phyloP scores from a whole-genome alignment of 2,888 invertebrate genomes.

The Junonia oenone region DNA sequence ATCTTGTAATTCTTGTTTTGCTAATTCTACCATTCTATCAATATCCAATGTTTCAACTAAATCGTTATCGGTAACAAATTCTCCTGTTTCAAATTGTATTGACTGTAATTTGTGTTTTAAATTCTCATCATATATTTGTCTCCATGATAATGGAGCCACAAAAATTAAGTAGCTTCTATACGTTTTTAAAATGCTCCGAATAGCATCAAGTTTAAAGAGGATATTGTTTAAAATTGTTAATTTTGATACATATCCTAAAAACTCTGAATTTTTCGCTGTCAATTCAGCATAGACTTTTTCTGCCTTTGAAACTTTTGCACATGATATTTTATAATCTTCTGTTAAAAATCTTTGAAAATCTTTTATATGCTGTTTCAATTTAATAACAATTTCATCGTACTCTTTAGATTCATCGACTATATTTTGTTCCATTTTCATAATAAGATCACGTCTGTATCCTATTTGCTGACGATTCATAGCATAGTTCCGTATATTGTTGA shows the following conservation, averaged over 20 bases:
- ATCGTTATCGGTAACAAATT: conserved; percentile 62
- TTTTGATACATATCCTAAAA: conserved; percentile 52
- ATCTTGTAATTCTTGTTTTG: conserved; percentile 52
- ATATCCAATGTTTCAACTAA: conserved; percentile 62
- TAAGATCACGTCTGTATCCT: conserved; percentile 63
- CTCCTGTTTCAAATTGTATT: conserved; percentile 60
- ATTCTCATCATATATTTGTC: conserved; percentile 60
- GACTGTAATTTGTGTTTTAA: conserved; percentile 51
- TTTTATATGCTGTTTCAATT: conserved; percentile 60
- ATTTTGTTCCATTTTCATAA: conserved; percentile 58
- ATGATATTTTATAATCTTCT: conserved; percentile 69
- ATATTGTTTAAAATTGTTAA: conserved; percentile 61
- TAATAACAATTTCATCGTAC: conserved; percentile 48
- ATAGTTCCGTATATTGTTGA: conserved; percentile 72
- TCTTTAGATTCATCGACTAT: conserved; percentile 51
- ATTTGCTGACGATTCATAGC: conserved; percentile 73
- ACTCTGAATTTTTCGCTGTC: conserved; percentile 54
- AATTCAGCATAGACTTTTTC: conserved; percentile 57
- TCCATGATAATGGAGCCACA: conserved; percentile 66
- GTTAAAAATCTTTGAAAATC: conserved; percentile 68
- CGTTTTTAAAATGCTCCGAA: conserved; percentile 56
- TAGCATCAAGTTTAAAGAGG: conserved; percentile 66
- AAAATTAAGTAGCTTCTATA: conserved; percentile 64
- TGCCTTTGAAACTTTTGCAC: conserved; percentile 49
- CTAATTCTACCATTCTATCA: conserved; percentile 60